Evolutionary conservation across 1,140 invertebrate genomes (phyloP), one percentile per base, ranked within the genome.

Genomic region (Mizuhopecten yessoensis): DNA sequence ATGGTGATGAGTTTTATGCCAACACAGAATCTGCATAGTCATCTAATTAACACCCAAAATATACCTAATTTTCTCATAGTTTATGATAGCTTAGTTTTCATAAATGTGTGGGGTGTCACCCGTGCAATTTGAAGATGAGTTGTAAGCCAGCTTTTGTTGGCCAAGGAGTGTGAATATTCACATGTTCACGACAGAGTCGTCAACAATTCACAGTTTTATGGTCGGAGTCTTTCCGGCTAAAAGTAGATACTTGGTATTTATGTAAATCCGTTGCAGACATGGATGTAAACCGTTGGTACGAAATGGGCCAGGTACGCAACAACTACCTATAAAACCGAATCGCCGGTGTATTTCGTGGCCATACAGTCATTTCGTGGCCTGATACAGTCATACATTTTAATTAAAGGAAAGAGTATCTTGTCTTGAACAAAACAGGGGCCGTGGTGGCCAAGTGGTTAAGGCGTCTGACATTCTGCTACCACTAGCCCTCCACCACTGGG

Each of bases 61-160:
- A 75, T 75, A 75, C 57, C n/a, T 75, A 75, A 75, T 75, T 75
- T 75, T 75, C 57, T 75, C 57, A 75, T n/a, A n/a, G n/a, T 75
- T 75, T 75, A 75, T 1, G 57, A 75, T 75, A 29, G n/a, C 57
- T 75, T 75, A 75, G 57, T 75, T 75, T 17, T 75, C 15, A 29
- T 75, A 75, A 75, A 29, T 75, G n/a, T n/a, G 0, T 0, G 5
- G n/a, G 57, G n/a, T 75, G 17, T 75, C 57, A 75, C 57, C 45
- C 20, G 11, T 49, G 45, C 20, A 49, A 49, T 49, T 49, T 49
- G 20, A 15, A 75, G n/a, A 75, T 75, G 57, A 29, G 9, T 17
- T 75, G 17, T n/a, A 75, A 75, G 9, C n/a, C 57, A 75, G 57
- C 1, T 29, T 75, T 29, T 29, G 5, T 75, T n/a, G 57, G n/a